Evolutionary conservation across 1,140 invertebrate species (phyloP).

Genomic region (Pissodes strobi): DNA sequence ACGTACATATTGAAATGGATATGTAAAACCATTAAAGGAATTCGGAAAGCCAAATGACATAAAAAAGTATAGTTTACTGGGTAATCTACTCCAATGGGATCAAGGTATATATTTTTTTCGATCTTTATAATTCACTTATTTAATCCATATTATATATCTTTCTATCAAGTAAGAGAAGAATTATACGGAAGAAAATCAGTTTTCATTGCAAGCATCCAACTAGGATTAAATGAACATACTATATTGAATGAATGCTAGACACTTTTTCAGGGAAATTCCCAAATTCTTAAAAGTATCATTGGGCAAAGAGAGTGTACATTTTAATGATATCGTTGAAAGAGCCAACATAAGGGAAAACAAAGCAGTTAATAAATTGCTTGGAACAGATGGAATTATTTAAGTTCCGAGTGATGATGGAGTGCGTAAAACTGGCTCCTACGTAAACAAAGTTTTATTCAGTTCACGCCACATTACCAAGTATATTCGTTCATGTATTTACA

Average conservation of each 20-base stretch:
- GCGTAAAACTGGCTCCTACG: constrained; percentile 43
- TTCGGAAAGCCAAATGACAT: not conserved
- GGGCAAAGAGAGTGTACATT: constrained; percentile 9
- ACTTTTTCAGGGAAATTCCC: not conserved
- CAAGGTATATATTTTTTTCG: too few species aligned
- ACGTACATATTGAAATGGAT: too few species aligned
- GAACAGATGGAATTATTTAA: constrained; percentile 48
- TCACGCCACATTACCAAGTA: constrained; percentile 2
- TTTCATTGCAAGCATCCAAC: too few species aligned
- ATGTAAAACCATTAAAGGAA: too few species aligned
- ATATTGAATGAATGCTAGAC: too few species aligned
- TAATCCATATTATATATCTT: too few species aligned
- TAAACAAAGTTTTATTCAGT: constrained; percentile 46
- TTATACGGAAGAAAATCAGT: too few species aligned
- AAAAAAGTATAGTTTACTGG: too few species aligned
- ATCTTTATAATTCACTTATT: too few species aligned
- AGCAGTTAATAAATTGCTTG: constrained; percentile 44
- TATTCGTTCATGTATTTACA: constrained; percentile 3
- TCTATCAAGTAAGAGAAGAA: too few species aligned
- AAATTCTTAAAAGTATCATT: not conserved
- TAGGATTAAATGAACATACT: too few species aligned
- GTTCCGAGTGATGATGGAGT: constrained; percentile 43
- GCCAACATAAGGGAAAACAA: constrained; percentile 40
- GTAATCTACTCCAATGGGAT: too few species aligned
- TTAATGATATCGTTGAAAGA: constrained; percentile 43